phyloP scores from a whole-genome alignment of 2,113 vertebrate species.

The Agapornis roseicollis region DNA sequence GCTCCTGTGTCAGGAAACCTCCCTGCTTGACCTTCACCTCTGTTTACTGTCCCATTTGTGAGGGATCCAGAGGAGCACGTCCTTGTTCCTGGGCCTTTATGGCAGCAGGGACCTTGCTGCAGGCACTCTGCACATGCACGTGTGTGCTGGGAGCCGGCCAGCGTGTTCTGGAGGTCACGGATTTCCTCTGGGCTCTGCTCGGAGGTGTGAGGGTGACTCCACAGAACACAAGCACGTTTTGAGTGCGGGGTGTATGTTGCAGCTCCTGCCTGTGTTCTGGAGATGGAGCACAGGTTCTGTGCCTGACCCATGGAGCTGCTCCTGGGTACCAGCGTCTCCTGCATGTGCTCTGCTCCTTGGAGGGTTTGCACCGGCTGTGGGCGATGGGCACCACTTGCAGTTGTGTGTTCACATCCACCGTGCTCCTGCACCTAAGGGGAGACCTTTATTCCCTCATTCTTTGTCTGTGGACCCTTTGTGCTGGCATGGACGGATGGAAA shows the following conservation, averaged over 20 bases:
- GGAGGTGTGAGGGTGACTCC: neutral
- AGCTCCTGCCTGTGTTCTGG: accelerated
- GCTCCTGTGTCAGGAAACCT: neutral
- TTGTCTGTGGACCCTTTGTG: accelerated
- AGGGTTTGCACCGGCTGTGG: accelerated
- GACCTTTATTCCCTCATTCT: neutral
- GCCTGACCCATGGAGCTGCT: no score
- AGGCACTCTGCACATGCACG: accelerated
- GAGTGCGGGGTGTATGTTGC: neutral
- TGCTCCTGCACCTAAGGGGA: accelerated
- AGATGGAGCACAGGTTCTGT: no score
- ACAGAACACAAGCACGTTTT: neutral
- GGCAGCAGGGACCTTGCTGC: neutral
- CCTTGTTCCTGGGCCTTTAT: neutral
- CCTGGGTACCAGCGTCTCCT: neutral
- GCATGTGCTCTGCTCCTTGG: neutral
- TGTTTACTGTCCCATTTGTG: neutral
- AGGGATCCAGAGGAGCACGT: neutral
- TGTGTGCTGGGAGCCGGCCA: neutral
- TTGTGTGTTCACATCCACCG: neutral
- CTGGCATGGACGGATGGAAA: accelerated
- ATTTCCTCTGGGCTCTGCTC: neutral
- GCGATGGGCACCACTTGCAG: accelerated
- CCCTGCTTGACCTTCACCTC: neutral
- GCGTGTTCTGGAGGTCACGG: neutral